phyloP scores from a whole-genome alignment of 2,113 vertebrate genomes.

The Oreocharis arfaki region DNA sequence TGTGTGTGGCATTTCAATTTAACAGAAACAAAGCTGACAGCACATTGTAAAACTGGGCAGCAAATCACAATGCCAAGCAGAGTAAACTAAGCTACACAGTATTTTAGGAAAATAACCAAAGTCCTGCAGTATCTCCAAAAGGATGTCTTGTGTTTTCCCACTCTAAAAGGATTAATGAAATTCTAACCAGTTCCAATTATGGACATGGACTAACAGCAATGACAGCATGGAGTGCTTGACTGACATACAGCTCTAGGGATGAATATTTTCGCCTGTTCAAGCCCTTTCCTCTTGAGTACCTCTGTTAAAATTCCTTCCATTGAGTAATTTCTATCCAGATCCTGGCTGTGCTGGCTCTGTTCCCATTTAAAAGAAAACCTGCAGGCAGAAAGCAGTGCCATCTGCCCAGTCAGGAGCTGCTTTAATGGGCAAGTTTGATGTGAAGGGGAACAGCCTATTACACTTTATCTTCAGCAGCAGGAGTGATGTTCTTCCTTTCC shows the following conservation, averaged over 20 bases:
- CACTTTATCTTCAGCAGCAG: background rate
- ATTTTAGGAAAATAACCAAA: constrained; percentile 21
- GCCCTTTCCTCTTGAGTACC: constrained; percentile 21
- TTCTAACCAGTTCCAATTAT: background rate
- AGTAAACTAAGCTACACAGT: constrained; percentile 1
- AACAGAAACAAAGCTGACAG: constrained; percentile 39
- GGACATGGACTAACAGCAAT: background rate
- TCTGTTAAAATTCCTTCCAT: constrained; percentile 41
- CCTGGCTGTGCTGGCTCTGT: constrained; percentile 28
- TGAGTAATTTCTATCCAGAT: constrained; percentile 35
- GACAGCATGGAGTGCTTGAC: background rate
- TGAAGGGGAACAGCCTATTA: background rate
- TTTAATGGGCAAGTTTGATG: constrained; percentile 14
- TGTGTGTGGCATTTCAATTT: constrained; percentile 31
- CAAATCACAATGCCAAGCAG: constrained; percentile 12
- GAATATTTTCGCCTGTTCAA: constrained; percentile 8
- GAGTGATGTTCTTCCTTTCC: background rate
- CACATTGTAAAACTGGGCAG: background rate
- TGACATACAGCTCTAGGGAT: background rate
- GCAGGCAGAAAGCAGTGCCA: constrained; percentile 35
- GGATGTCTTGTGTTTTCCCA: background rate
- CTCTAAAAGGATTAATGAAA: constrained; percentile 13
- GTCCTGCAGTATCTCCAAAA: background rate
- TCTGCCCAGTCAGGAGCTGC: constrained; percentile 44
- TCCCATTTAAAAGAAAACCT: constrained; percentile 34